These are phyloP conservation scores for Enteromius fasciolatus DNA, from an alignment of 2,797 vertebrate genomes.

Conservation along the genomic window DNA sequence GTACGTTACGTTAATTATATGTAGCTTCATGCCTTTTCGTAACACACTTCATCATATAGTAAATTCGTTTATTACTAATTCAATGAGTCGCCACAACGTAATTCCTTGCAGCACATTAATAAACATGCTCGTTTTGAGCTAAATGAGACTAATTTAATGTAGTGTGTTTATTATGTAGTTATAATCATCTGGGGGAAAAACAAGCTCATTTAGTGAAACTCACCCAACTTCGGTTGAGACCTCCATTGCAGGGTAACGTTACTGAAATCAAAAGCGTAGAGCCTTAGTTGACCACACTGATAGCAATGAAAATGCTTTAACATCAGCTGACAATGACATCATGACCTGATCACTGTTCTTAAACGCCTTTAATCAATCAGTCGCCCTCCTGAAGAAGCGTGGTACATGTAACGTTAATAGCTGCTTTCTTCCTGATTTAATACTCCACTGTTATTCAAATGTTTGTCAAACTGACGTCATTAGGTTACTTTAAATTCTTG, in stretches of 20 bases:
- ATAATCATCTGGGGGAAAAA: neutral
- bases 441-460: neutral
- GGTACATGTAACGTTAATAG: no score
- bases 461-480: neutral
- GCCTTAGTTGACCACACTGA: neutral
- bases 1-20: neutral
- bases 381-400: neutral
- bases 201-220: conserved; percentile 6
- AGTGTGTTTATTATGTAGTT: neutral
- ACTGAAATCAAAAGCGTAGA: neutral
- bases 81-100: neutral
- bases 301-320: neutral
- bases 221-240: neutral
- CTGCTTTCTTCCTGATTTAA: neutral
- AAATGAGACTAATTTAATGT: neutral
- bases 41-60: neutral
- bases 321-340: conserved; percentile 43
- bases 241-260: conserved; percentile 5
- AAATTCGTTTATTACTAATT: neutral
- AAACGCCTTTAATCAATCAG: conserved; percentile 1
- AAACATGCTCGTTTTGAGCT: neutral
- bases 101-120: neutral
- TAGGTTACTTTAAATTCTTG: neutral
- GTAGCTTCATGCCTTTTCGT: neutral
- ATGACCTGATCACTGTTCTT: neutral